Conservation (phyloP, 2,113 vertebrate genomes). For the Noctilio leporinus region DNA sequence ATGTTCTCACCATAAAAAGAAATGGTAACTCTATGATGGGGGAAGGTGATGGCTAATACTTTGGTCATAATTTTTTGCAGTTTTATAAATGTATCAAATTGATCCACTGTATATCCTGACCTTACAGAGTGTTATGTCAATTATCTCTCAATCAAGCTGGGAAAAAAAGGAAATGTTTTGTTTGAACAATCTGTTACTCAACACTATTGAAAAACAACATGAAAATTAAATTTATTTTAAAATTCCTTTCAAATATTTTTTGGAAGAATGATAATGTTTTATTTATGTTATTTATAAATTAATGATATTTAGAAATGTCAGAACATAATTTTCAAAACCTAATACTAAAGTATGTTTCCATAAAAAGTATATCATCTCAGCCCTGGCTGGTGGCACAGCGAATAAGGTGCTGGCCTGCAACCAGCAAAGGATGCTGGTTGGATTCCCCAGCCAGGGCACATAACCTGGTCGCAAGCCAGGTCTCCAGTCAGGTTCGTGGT, state of each 20-base stretch:
- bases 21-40: background rate
- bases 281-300: slow-evolving; percentile 9
- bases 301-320: background rate
- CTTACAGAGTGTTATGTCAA: background rate
- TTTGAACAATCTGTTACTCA: background rate
- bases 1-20: background rate
- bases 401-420: no score
- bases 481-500: no score
- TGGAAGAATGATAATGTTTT: background rate
- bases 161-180: background rate
- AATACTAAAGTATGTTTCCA: background rate
- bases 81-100: background rate
- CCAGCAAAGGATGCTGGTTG: no score
- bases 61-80: background rate
- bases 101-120: background rate
- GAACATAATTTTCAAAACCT: background rate
- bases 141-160: background rate
- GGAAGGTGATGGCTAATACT: background rate
- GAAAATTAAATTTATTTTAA: background rate
- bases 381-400: no score
- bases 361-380: no score
- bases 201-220: background rate
- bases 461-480: no score
- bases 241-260: background rate
- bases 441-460: no score